Percentiles rank a stretch among this genome's conserved stretches.
Conservation (phyloP, 2,797 vertebrate genomes). For the Liasis olivaceus region DNA sequence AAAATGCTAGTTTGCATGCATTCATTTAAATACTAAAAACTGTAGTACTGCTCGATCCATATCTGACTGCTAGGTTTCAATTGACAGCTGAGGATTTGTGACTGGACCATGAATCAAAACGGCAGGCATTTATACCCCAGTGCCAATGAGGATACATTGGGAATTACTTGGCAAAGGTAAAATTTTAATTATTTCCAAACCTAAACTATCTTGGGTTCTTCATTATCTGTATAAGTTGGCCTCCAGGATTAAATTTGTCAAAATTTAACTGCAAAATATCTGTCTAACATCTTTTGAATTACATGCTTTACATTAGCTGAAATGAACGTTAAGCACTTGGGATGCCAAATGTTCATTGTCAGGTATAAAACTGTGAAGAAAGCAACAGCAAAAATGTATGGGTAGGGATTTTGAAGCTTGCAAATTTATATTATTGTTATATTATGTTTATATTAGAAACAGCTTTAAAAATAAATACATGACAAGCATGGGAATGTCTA, state of each 20-base stretch:
- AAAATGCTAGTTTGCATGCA: slow-evolving; percentile 84
- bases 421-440: not conserved
- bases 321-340: slow-evolving; percentile 41
- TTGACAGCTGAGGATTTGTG: slow-evolving; percentile 99
- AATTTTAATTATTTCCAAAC: slow-evolving; percentile 98
- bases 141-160: slow-evolving; percentile 99
- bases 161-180: slow-evolving; percentile 99
- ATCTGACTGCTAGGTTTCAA: slow-evolving; percentile 99
- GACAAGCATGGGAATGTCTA: not conserved
- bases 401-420: not conserved
- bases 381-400: slow-evolving; percentile 31
- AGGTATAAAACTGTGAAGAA: slow-evolving; percentile 49
- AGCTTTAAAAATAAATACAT: slow-evolving; percentile 3
- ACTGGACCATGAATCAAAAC: slow-evolving; percentile 99
- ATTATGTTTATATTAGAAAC: not conserved
- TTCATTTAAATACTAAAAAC: slow-evolving; percentile 88
- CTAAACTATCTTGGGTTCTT: slow-evolving; percentile 75
- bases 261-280: slow-evolving; percentile 56
- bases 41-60: slow-evolving; percentile 95
- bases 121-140: slow-evolving; percentile 99
- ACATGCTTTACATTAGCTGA: slow-evolving; percentile 43
- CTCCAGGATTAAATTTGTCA: slow-evolving; percentile 63
- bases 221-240: slow-evolving; percentile 71
- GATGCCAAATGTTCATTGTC: slow-evolving; percentile 51
- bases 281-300: slow-evolving; percentile 56